phyloP scores from a whole-genome alignment of 2,113 vertebrate genomes.

The Elachura formosa region DNA sequence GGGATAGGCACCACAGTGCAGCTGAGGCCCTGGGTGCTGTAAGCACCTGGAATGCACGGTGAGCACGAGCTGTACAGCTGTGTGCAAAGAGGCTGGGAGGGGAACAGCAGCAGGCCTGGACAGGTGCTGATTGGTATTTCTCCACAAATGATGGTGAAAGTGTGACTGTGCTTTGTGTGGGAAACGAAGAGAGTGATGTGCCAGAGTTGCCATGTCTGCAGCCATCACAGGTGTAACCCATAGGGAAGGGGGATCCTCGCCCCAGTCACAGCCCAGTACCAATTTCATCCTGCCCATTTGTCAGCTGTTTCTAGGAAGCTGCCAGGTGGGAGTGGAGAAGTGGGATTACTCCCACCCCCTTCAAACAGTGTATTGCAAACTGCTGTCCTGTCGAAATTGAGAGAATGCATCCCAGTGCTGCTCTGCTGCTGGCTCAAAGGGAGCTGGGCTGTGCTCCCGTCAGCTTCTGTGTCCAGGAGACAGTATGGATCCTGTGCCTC shows the following conservation, averaged over 20 bases:
- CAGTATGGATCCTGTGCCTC: accelerated
- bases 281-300: background rate
- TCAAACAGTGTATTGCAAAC: background rate
- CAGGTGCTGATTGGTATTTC: background rate
- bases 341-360: background rate
- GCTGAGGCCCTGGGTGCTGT: background rate
- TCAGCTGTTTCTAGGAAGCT: slow-evolving; percentile 2
- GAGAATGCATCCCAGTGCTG: background rate
- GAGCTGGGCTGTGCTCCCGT: background rate
- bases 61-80: background rate
- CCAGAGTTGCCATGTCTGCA: background rate
- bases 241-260: background rate
- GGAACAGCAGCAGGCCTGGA: background rate
- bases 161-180: background rate
- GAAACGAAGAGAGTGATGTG: background rate
- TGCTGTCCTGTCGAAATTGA: background rate
- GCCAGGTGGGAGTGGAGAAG: background rate
- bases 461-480: accelerated
- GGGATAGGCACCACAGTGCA: background rate
- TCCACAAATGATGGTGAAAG: background rate
- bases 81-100: background rate
- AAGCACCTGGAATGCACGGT: background rate
- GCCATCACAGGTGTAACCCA: background rate
- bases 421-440: accelerated
- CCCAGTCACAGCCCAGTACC: background rate